Base-by-base conservation (phyloP, 2,888 invertebrate genomes). In the Netelia melanura region DNA sequence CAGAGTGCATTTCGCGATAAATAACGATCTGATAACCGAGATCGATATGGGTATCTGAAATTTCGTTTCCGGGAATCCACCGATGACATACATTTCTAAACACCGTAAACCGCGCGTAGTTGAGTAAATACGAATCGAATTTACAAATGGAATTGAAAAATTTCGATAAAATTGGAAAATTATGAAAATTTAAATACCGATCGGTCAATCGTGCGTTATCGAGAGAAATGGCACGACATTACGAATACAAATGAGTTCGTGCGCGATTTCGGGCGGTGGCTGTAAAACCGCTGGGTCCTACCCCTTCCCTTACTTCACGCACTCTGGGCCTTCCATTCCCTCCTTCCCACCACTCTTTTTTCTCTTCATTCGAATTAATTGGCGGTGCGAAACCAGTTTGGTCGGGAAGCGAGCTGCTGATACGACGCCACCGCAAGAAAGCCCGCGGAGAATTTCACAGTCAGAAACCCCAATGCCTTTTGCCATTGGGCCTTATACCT, bases 331-430 rank as follows among this genome's bases (percentile, higher is more conserved):
- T 67, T 43, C 61, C 68, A 67, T 82, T 17, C 25, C 25, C 25
- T 25, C 25, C 25, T 3, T 1, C 78, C 84, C 82, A 76, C 67
- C 84, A 79, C 78, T 61, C 77, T 84, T 81, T 67, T 81, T 86
- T 79, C 68, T 86, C 87, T 74, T 30, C 85, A 83, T 88, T 88
- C 88, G 86, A 89, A 90, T 91, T 91, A 91, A 91, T 90, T 91
- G 90, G 85, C 87, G 71, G 78, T 81, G 79, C 77, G 84, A 89
- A 91, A 91, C 90, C 91, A 87, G 91, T 92, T 91, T 91, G 84
- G 86, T 58, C 70, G 82, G 85, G 86, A 82, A 87, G 85, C 74
- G 81, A 85, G 79, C 54, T 84, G 78, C 74, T 65, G 83, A 74
- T 75, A 72, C 62, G 65, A 54, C 78, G 65, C 25, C 38, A 56